Base-by-base conservation (phyloP, 2,797 vertebrate species). In the Myripristis murdjan region DNA sequence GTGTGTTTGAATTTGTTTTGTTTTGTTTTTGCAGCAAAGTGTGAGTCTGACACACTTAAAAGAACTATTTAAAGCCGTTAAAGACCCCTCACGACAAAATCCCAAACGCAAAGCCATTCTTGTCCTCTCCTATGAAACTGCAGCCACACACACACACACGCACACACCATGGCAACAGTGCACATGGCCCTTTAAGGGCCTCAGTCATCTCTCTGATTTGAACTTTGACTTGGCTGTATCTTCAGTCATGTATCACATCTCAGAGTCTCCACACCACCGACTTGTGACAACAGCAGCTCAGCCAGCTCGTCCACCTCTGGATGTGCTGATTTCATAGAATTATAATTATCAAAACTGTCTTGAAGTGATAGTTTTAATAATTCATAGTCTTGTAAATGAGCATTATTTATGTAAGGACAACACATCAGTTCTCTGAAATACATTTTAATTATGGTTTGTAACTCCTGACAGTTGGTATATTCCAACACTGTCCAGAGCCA, bases 161-260 rank as follows among this genome's bases (percentile, higher is more conserved):
- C n/a, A n/a, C n/a, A n/a, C n/a, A n/a, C n/a, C n/a, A n/a, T n/a
- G n/a, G n/a, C 24, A 51, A 33, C 15, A 16, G 26, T 9, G 24
- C 11, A 8, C 23, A 37, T 16, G 8, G 24, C n/a, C 18, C 15
- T 41, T 44, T 6, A 44, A 60, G 57, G 57, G 28, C 41, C 10
- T 39, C 4, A 22, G 10, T 43, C 23, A 60, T 35, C 44, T 55
- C 10, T 9, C 22, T 12, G 11, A n/a, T 56, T 48, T 70, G 49
- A 85, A 79, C 81, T 72, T 78, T 86, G 51, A 75, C 57, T 55
- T 44, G 23, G 11, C 70, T 49, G 58, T 64, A 56, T 58, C 18
- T 7, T 58, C 35, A 72, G 74, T 82, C 75, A 84, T 75, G 68
- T 79, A 84, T 26, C 47, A 28, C 28, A 43, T 59, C 43, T 68